These are phyloP conservation scores for Drosophila ustulata DNA, from an alignment of 2,888 invertebrate genomes.

Conservation along the genomic window DNA sequence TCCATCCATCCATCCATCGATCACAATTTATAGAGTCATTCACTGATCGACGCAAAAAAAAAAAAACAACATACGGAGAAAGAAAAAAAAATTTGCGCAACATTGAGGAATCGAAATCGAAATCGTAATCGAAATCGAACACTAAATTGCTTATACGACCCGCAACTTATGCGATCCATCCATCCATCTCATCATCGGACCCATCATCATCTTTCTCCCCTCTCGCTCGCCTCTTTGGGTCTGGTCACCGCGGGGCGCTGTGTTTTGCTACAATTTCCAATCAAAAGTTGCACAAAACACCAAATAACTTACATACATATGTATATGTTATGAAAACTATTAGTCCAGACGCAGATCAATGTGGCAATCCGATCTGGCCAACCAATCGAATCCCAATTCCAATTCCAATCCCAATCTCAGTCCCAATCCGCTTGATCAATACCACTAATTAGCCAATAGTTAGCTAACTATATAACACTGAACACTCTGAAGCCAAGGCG, in stretches of 20 bases:
- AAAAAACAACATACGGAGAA: not conserved
- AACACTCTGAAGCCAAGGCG: not conserved
- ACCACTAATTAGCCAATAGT: constrained; percentile 39
- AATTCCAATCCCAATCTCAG: constrained; percentile 13
- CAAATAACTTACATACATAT: constrained; percentile 41
- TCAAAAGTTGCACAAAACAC: constrained; percentile 59
- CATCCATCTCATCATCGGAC: not conserved
- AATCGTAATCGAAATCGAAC: constrained; percentile 24
- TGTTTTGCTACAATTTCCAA: constrained; percentile 66
- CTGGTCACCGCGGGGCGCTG: constrained; percentile 25
- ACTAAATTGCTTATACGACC: constrained; percentile 14
- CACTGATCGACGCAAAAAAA: constrained; percentile 34
- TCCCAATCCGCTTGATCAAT: constrained; percentile 45
- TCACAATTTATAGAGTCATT: constrained; percentile 41
- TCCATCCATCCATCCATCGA: constrained; percentile 32
- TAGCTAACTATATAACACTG: constrained; percentile 16
- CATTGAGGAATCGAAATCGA: constrained; percentile 15
- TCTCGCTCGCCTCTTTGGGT: constrained; percentile 3
- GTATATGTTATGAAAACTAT: constrained; percentile 28
- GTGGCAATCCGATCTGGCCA: constrained; percentile 17
- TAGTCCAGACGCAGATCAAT: constrained; percentile 6
- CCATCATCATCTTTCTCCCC: not conserved
- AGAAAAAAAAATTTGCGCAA: not conserved
- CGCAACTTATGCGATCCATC: constrained; percentile 12
- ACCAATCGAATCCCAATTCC: constrained; percentile 2